Conservation (phyloP, 2,888 invertebrate species). For the Syrphus vitripennis region DNA sequence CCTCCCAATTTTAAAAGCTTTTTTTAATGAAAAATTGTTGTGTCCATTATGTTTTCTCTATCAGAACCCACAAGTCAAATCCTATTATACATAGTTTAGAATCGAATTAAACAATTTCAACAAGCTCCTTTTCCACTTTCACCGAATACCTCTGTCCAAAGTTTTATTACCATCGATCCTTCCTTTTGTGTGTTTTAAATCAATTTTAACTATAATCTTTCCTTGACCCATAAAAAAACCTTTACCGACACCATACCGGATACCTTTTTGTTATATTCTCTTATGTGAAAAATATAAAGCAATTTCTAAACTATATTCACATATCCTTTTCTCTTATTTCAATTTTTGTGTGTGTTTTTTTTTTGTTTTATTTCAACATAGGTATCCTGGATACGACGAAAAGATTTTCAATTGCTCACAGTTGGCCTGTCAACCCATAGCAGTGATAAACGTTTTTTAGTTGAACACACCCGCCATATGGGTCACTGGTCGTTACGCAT, state of each 20-base stretch:
- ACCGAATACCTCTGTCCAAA: not conserved
- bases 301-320: not conserved
- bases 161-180: not conserved
- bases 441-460: slow-evolving; percentile 85
- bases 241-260: too few relatives aligned
- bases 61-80: not conserved
- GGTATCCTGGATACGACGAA: slow-evolving; percentile 86
- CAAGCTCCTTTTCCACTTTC: not conserved
- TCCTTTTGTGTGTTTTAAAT: not conserved
- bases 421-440: slow-evolving; percentile 85
- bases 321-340: not conserved
- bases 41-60: too few relatives aligned
- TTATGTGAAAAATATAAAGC: not conserved
- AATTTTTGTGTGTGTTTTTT: not conserved
- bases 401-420: slow-evolving; percentile 85
- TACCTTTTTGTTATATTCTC: not conserved
- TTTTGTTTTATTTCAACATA: slow-evolving; percentile 72
- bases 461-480: slow-evolving; percentile 84
- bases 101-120: not conserved
- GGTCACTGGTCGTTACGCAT: slow-evolving; percentile 83
- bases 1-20: too few relatives aligned
- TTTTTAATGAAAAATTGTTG: too few relatives aligned
- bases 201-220: not conserved
- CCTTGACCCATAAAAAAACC: not conserved
- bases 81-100: too few relatives aligned